A percentile compares a stretch with the other conserved stretches of the same genome.
phyloP scores from a whole-genome alignment of 2,797 vertebrate genomes.

The Sebastes diaconus region DNA sequence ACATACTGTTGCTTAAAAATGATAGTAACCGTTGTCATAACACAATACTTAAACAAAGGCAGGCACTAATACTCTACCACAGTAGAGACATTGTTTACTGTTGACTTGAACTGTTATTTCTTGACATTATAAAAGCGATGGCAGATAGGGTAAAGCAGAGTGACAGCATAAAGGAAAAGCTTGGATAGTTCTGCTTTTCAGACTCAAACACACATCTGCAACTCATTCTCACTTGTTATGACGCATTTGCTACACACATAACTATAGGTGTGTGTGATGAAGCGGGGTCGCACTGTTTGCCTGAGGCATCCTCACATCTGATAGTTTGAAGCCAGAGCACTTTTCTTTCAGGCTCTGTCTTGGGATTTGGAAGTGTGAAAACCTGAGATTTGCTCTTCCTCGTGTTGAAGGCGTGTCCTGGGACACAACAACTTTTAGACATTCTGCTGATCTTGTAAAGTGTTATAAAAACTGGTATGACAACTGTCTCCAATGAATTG shows the following conservation, averaged over 20 bases:
- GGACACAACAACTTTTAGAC: not conserved
- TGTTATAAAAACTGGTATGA: not conserved
- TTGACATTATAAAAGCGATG: not conserved
- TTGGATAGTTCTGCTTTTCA: not conserved
- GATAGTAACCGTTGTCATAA: not conserved
- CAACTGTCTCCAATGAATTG: not conserved
- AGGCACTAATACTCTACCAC: not conserved
- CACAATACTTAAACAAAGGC: not conserved
- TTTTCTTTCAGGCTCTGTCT: constrained; percentile 9
- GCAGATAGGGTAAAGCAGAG: not conserved
- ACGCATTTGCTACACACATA: constrained; percentile 1
- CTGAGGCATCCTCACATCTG: constrained; percentile 27
- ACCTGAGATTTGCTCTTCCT: constrained; percentile 1
- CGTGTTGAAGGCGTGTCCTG: not conserved
- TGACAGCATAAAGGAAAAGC: not conserved
- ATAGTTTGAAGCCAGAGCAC: constrained; percentile 13
- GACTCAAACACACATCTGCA: not conserved
- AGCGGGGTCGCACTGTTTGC: constrained; percentile 2
- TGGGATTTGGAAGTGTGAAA: constrained; percentile 6
- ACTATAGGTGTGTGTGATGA: constrained; percentile 16
- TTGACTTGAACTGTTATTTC: not conserved
- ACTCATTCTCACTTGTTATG: not conserved
- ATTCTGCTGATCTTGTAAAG: not conserved
- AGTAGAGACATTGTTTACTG: not conserved
- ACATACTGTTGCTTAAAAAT: not conserved